Evolutionary conservation across 2,888 invertebrate genomes (phyloP), one percentile per base, ranked within the genome.

Genomic region (Crocallis elinguaria): DNA sequence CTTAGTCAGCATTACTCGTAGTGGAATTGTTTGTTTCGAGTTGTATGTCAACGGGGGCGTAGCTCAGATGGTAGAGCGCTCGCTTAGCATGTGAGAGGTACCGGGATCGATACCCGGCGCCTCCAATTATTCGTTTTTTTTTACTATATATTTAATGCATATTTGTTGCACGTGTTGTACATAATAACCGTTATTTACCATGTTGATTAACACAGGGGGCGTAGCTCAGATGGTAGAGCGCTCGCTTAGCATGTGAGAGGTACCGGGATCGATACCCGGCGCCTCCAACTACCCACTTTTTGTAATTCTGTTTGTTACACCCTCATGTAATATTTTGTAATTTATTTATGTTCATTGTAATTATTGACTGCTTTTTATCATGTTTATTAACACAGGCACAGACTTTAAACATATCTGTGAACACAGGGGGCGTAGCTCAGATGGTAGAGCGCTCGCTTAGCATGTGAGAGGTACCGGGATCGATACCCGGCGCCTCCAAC

Each of bases 191-290:
- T 17, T 4, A 23, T 23, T 23, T 7, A 7, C 1, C 7, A 23
- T n/a, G n/a, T 11, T 25, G 25, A 43, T 21, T 39, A 17, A 16
- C 27, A 42, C 11, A 9, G 89, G 88, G 88, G 89, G 89, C 89
- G 91, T 92, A 91, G 91, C 90, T 91, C 91, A 90, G 91, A 91
- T 90, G 90, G 92, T 91, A 92, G 91, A 91, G 90, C 89, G 91
- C 90, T 91, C 91, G 90, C 90, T 92, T 90, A 90, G 89, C 88
- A 90, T 90, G 90, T 79, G 88, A 90, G 90, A 90, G 87, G 90
- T 90, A 91, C 90, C 88, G 89, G 90, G 88, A 90, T 91, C 91
- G 91, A 89, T 89, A 88, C 89, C 90, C 89, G 88, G 91, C 90
- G 90, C 91, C 89, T 91, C 91, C 91, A 92, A 30, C 23, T 23